Conservation (phyloP, 1,140 invertebrate species). For the Hyphantria cunea region DNA sequence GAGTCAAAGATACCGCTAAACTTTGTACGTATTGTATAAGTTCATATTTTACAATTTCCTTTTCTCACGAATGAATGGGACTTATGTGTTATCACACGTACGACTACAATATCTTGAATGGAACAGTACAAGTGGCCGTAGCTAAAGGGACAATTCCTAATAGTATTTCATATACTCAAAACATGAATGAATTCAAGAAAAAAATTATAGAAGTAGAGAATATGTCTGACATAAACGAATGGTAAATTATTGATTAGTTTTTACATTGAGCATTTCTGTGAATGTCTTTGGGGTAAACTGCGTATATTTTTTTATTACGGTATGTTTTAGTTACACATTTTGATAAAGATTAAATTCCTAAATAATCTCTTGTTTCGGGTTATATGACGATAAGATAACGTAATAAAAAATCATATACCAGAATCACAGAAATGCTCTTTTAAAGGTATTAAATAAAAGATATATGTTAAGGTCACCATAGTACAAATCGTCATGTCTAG, state of each 20-base stretch:
- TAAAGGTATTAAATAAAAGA: too few species aligned
- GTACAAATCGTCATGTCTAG: too few species aligned
- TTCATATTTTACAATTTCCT: slow-evolving; percentile 6
- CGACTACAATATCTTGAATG: slow-evolving; percentile 8
- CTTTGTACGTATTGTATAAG: slow-evolving; percentile 41
- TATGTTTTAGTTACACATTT: too few species aligned
- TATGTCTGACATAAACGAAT: slow-evolving; percentile 3
- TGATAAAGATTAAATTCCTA: too few species aligned
- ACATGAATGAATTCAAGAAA: slow-evolving; percentile 18
- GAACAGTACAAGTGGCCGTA: slow-evolving; percentile 30
- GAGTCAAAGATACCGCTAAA: slow-evolving; percentile 60
- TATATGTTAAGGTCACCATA: too few species aligned
- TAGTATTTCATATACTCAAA: slow-evolving; percentile 20
- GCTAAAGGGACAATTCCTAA: slow-evolving; percentile 11
- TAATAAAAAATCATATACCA: too few species aligned
- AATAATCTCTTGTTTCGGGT: too few species aligned
- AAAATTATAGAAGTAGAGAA: slow-evolving; percentile 1
- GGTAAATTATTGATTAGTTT: not conserved
- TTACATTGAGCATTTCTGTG: not conserved
- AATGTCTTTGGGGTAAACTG: too few species aligned
- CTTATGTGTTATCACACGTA: slow-evolving; percentile 3
- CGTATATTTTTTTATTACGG: too few species aligned
- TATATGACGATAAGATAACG: too few species aligned
- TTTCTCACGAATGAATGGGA: slow-evolving; percentile 5
- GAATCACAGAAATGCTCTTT: too few species aligned